These are phyloP conservation scores for Chloroceryle aenea DNA, from an alignment of 2,113 vertebrate genomes.

Conservation along the genomic window DNA sequence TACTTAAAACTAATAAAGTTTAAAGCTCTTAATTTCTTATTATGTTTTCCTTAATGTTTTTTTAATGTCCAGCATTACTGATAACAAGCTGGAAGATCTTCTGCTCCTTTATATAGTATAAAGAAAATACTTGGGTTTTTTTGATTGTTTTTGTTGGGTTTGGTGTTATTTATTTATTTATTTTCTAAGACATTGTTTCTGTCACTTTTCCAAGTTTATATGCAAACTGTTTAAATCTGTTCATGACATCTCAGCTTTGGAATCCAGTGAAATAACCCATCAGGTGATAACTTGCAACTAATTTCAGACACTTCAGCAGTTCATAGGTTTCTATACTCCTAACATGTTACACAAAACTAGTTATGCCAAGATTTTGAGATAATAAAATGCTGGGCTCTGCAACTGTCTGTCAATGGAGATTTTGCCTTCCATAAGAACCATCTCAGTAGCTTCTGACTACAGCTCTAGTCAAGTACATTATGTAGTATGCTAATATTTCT, in stretches of 20 bases:
- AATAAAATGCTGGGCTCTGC: background rate
- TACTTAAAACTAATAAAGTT: background rate
- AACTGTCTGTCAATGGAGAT: background rate
- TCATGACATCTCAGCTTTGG: background rate
- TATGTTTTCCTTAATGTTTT: background rate
- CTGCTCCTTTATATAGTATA: background rate
- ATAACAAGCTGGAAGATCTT: background rate
- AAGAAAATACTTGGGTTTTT: background rate
- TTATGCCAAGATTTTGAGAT: background rate
- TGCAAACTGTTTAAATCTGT: background rate
- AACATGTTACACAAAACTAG: background rate
- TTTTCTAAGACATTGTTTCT: background rate
- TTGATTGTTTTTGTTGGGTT: too few relatives aligned
- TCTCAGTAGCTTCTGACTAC: background rate
- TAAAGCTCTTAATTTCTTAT: background rate
- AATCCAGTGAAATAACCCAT: background rate
- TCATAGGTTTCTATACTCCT: background rate
- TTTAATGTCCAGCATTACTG: background rate
- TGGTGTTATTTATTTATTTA: background rate
- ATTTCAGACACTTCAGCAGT: background rate
- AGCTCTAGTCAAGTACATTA: background rate
- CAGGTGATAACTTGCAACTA: background rate
- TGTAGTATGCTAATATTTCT: background rate
- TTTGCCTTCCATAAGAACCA: background rate
- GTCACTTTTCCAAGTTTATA: background rate